Evolutionary conservation across 2,888 invertebrate genomes (phyloP), one percentile per base, ranked within the genome.

Genomic region (Ophioninae sp.): DNA sequence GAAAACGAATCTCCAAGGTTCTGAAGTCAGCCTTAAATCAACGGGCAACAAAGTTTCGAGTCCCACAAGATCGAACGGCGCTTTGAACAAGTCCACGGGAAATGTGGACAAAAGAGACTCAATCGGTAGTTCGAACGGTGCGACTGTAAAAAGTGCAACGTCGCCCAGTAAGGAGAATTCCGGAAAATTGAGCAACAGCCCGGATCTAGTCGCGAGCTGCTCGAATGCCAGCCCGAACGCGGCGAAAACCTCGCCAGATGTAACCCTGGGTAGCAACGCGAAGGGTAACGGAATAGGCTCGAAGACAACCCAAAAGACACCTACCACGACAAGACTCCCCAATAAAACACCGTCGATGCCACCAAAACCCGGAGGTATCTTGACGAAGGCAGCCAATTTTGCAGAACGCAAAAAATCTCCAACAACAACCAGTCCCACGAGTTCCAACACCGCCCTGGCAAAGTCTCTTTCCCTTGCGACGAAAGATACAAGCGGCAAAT

Each of bases 181-280:
- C 65, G 87, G 82, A 75, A 92, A 86, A 88, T 91, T 73, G 88
- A 83, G 91, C 56, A 96, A 96, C 88, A 96, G 96, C 90, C 96
- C 96, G 0, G 96, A 96, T 89, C 92, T 96, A 44, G 96, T 96
- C 5, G 96, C 96, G 0, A 96, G 96, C 88, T 96, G 96, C 89
- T 95, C 95, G 0, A 93, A 86, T 72, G 86, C 88, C 6, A 89
- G 88, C 80, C 88, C 89, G 17, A 89, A 87, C 57, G 87, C 87
- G 39, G 92, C 93, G 0, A 95, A 96, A 57, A 77, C 81, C 37
- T 84, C 84, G 39, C 93, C 93, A 50, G 93, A 93, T 84, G 93
- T 93, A 6, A 84, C 84, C 0, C 85, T 93, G 8, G 91, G 91
- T 3, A 82, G 85, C 5, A 89, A 88, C 81, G 86, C 86, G 0